Base-by-base conservation (phyloP, 2,797 vertebrate genomes). In the Pampus argenteus region DNA sequence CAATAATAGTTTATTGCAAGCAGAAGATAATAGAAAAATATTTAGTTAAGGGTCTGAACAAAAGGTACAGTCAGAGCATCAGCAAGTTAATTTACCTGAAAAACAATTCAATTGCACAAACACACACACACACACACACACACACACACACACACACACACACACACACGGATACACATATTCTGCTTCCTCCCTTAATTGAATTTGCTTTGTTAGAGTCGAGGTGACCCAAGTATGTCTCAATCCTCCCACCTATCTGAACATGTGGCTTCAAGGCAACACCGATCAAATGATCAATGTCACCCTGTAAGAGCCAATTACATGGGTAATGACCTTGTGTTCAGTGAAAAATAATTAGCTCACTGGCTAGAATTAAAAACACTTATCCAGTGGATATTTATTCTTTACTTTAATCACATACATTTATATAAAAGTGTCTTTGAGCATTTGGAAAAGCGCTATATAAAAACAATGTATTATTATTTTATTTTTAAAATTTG, bases 251-350 rank as follows among this genome's bases (percentile, higher is more conserved):
- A 18, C 47, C 52, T 58, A 74, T 71, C 38, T 28, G 13, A 28
- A 69, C 57, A 31, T 66, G 47, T 54, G 65, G 20, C 68, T 76
- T 79, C 26, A 31, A 69, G 58, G 61, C 50, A 73, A 42, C 60
- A 62, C 61, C 59, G 60, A 70, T 69, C 68, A 78, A 68, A 71
- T 79, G 67, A 84, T 82, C 79, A 74, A 66, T 76, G 11, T 29
- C 59, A 36, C 28, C 42, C 22, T 62, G 28, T 44, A 67, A 45
- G 55, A 63, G 45, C 54, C 58, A 79, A 65, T 78, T 66, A 81
- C 26, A 61, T 6, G 10, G 58, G 25, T 72, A 70, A 82, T 55
- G 49, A 68, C 52, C 55, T 72, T 31, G 36, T 71, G 58, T 58
- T 8, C 9, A n/a, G 18, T 50, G 57, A 48, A 66, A 81, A 79